Evolutionary conservation across 1,140 invertebrate species (phyloP), one percentile per base, ranked within the genome.

Genomic region (Brachionus plicatilis): DNA sequence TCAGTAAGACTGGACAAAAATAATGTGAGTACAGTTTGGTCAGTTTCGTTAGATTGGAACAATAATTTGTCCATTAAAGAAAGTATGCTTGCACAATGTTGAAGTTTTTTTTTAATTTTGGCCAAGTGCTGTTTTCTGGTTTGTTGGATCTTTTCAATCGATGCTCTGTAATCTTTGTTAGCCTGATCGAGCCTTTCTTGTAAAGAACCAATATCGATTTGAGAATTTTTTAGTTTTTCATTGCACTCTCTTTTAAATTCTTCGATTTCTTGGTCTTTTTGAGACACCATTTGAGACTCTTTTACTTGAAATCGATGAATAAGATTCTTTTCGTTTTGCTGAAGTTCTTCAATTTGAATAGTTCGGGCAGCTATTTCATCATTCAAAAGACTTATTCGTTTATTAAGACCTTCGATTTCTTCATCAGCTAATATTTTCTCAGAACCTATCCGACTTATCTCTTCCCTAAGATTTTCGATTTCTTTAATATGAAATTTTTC

Each of bases 51-150:
- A 14, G 33, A 17, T 47, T 47, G n/a, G 20, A 76, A 76, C 20
- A 76, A 76, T 4, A 29, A 50, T 50, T 50, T 76, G 11, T 76
- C 72, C 3, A 76, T 29, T 50, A 76, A 50, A 76, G 14, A 50
- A n/a, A 76, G 27, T 20, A 76, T 47, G 7, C 9, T 50, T 3
- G 43, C 50, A 50, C 43, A 76, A 76, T 76, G 53, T 43, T 29
- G n/a, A 0, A 76, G 27, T n/a, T 76, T 76, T 50, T 76, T 76
- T 76, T 76, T 76, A 12, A 76, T 76, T 50, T 50, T 76, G 2
- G 27, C 6, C 27, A 76, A 76, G 50, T 47, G 72, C 24, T 76
- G 72, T 37, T 76, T 76, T 11, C 17, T 50, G 8, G 17, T 14
- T 47, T 7, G n/a, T 76, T 76, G 72, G 8, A 50, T 27, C 4